These are phyloP conservation scores for Microvelia longipes DNA, from an alignment of 1,140 invertebrate species.

Conservation along the genomic window DNA sequence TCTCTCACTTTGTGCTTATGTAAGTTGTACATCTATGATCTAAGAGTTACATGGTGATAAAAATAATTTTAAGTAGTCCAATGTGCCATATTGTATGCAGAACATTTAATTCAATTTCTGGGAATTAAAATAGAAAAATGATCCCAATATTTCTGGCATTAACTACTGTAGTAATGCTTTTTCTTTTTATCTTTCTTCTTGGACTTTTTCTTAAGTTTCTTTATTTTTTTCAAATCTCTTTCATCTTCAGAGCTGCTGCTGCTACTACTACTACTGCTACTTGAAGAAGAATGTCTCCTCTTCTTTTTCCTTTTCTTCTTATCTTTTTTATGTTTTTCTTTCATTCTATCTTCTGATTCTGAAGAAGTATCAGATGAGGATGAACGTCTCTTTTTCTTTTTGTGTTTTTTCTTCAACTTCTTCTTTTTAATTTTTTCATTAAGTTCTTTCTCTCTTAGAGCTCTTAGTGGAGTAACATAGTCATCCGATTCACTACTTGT, in stretches of 20 bases:
- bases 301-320: constrained; percentile 9
- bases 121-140: no score
- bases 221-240: neutral
- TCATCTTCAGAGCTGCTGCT: neutral
- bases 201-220: neutral
- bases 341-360: neutral
- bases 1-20: no score
- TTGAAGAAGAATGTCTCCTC: neutral
- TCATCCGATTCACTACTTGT: constrained; percentile 80
- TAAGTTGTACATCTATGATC: no score
- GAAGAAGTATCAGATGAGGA: neutral
- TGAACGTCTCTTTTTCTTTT: constrained; percentile 8
- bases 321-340: neutral
- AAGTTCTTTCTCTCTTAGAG: constrained; percentile 58
- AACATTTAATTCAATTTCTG: no score
- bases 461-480: constrained; percentile 64
- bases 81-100: no score
- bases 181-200: neutral
- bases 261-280: neutral
- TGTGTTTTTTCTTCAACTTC: constrained; percentile 30
- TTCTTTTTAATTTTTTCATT: constrained; percentile 36
- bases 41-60: no score
- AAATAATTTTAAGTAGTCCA: no score
- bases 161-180: no score
- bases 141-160: no score